Percentiles rank a stretch among this genome's conserved stretches.
phyloP scores from a whole-genome alignment of 2,113 vertebrate species.

The Caretta caretta region DNA sequence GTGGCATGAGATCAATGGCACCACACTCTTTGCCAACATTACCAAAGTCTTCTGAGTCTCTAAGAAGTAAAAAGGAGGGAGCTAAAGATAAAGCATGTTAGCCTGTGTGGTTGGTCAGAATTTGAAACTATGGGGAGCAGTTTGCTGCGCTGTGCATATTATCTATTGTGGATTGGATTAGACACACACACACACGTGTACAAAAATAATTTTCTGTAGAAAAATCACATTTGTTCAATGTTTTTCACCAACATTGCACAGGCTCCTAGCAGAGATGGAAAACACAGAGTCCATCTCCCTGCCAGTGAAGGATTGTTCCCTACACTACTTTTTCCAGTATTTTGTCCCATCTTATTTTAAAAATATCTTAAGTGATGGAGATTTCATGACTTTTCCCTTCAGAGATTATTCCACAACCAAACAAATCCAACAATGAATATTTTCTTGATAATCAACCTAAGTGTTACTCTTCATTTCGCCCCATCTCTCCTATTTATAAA shows the following conservation, averaged over 20 bases:
- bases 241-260: background rate
- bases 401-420: background rate
- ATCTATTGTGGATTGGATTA: background rate
- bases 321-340: background rate
- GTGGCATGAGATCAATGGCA: background rate
- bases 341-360: background rate
- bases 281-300: background rate
- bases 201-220: background rate
- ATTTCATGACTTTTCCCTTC: background rate
- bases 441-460: background rate
- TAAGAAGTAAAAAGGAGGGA: conserved; percentile 10
- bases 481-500: background rate
- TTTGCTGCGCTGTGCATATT: background rate
- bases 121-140: background rate
- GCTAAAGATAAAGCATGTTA: conserved; percentile 2
- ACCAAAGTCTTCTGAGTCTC: background rate
- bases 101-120: background rate
- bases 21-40: background rate
- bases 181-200: background rate
- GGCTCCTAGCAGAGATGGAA: background rate
- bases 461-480: background rate
- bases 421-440: accelerated
- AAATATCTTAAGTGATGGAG: background rate
- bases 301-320: background rate
- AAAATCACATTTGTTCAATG: background rate